Percentiles rank a stretch among this genome's conserved stretches.
Conservation (phyloP, 2,888 invertebrate species). For the Capitulum mitella region DNA sequence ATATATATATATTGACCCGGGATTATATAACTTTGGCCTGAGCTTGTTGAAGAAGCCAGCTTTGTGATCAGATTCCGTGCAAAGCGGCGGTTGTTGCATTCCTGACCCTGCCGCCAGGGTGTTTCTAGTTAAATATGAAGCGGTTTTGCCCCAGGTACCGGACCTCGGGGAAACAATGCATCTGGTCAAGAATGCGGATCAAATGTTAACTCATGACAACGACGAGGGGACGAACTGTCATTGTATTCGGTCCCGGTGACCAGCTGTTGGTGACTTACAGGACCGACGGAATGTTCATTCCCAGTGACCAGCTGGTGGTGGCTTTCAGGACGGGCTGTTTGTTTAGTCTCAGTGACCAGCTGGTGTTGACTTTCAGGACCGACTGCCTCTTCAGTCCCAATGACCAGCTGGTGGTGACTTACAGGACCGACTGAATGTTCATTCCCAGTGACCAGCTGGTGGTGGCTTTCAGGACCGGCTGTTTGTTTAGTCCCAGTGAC, state of each 20-base stretch:
- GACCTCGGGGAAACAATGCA: no score
- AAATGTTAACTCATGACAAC: no score
- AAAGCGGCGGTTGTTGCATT: no score
- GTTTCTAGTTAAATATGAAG: no score
- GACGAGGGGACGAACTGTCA: no score
- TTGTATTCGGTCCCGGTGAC: constrained; percentile 95
- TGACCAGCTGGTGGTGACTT: constrained; percentile 60
- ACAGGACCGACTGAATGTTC: constrained; percentile 66
- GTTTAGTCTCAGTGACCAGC: constrained; percentile 86
- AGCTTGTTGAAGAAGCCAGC: no score
- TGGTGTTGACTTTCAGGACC: constrained; percentile 43
- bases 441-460: constrained; percentile 57
- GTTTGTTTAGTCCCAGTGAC: constrained; percentile 62
- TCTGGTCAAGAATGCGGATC: no score
- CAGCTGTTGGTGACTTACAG: constrained; percentile 74
- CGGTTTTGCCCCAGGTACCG: no score
- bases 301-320: not conserved
- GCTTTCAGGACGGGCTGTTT: constrained; percentile 51
- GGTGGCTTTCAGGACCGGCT: constrained; percentile 71
- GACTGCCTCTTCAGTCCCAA: not conserved
- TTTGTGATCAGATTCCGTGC: no score
- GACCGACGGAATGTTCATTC: not conserved
- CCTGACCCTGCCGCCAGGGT: no score
- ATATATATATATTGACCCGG: no score
- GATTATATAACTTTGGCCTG: no score